Conservation (phyloP, 2,113 vertebrate genomes). For the Ochotona curzoniae region DNA sequence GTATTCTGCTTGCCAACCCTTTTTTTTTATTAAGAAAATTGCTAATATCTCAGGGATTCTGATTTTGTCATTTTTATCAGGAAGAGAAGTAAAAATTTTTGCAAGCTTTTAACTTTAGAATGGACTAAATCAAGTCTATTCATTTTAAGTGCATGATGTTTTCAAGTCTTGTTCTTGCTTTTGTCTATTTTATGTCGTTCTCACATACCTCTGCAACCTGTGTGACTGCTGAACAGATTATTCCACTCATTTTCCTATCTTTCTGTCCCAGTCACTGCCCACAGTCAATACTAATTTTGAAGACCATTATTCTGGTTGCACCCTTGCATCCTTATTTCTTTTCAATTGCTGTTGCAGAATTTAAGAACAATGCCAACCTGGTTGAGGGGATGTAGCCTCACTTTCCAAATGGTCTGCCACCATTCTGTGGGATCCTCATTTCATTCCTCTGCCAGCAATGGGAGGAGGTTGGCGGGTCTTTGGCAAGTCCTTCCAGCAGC, state of each 20-base stretch:
- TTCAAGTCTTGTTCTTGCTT: not conserved
- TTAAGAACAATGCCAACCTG: not conserved
- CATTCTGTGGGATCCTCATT: not conserved
- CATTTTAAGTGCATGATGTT: not conserved
- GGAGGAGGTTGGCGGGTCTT: not conserved
- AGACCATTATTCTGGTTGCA: not conserved
- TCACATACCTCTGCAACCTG: not conserved
- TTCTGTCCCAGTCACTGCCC: not conserved
- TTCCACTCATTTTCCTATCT: not conserved
- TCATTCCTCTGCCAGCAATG: not conserved
- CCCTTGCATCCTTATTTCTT: not conserved
- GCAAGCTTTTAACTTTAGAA: not conserved
- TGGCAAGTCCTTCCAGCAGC: not conserved
- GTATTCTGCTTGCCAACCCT: not conserved
- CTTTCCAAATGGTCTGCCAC: not conserved
- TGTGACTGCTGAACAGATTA: not conserved
- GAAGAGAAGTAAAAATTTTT: conserved; percentile 30
- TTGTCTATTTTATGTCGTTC: not conserved
- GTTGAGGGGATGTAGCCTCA: not conserved
- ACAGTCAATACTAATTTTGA: not conserved
- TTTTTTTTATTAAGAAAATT: conserved; percentile 23
- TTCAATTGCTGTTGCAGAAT: not conserved
- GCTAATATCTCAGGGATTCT: not conserved
- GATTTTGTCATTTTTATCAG: conserved; percentile 43
- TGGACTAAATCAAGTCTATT: not conserved